Base-by-base conservation (phyloP, 92 coral and sea anemone genomes). In the Epizoanthus ramosus region DNA sequence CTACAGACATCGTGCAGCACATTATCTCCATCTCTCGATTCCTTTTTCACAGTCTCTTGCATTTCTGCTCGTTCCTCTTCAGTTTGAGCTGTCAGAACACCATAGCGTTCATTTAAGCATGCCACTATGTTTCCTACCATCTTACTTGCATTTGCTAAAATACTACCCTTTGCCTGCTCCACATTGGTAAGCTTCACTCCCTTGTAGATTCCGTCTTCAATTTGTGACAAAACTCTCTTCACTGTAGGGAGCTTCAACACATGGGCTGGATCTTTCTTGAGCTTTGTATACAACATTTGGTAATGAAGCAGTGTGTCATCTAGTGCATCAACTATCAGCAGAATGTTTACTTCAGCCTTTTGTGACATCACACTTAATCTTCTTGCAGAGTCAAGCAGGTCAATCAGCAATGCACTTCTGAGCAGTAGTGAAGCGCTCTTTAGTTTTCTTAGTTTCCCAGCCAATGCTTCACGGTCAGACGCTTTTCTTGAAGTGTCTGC, bases 31-130 rank as follows among this genome's bases (percentile, higher is more conserved):
- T 39, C 54, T 33, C 18, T 69, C 54, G 18, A 28, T 69, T 69
- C 53, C 74, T 69, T 28, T 69, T 53, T 69, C 74, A 69, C 74
- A 69, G 18, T 10, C 53, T 67, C 72, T 69, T 69, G 22, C 74
- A 69, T 69, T 28, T 69, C 74, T 2, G 47, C 18, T 69, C 18
- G 35, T 69, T 71, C 76, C 57, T 47, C 41, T 23, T 41, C 74
- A 21, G 75, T 71, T 17, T 71, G 54, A 71, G 75, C 75, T 71
- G 75, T 71, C 54, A 68, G 74, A 24, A 68, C 74, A 17, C 74
- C 74, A 68, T 39, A 68, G 45, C 53, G 24, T 68, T 68, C 47
- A 19, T 39, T 25, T 68, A 68, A 33, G 74, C 74, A 68, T 23
- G 17, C 2, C 19, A 33, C 24, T 68, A 68, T 68, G 43, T 68